These are phyloP conservation scores for Podiceps cristatus DNA, from an alignment of 2,113 vertebrate genomes.

Conservation along the genomic window DNA sequence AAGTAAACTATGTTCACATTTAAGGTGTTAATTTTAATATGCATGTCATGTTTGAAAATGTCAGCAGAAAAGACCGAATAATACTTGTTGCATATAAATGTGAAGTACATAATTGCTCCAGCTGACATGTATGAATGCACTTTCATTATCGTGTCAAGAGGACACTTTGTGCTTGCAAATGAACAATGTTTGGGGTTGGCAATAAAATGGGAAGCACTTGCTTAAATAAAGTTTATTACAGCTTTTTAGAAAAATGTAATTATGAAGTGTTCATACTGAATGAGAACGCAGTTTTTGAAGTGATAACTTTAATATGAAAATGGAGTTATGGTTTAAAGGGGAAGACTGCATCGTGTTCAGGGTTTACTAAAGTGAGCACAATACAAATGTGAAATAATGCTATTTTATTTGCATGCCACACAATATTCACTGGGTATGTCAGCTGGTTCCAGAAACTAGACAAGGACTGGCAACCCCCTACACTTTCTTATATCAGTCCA, in stretches of 20 bases:
- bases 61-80: conserved; percentile 78
- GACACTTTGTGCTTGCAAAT: conserved; percentile 80
- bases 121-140: conserved; percentile 83
- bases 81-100: conserved; percentile 72
- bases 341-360: not conserved
- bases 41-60: conserved; percentile 76
- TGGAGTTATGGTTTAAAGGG: conserved; percentile 51
- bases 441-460: not conserved
- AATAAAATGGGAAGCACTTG: conserved; percentile 78
- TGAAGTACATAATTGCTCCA: conserved; percentile 81
- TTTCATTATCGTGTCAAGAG: conserved; percentile 85
- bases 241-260: conserved; percentile 77
- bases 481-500: not conserved
- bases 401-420: not conserved
- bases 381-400: not conserved
- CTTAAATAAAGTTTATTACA: conserved; percentile 81
- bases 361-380: not conserved
- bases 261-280: conserved; percentile 74
- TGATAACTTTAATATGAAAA: conserved; percentile 64
- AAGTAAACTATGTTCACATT: not conserved
- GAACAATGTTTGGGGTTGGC: conserved; percentile 74
- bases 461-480: not conserved
- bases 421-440: not conserved
- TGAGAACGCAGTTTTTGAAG: conserved; percentile 69
- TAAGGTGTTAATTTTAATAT: conserved; percentile 76